Evolutionary conservation across 2,888 invertebrate species (phyloP), one percentile per base, ranked within the genome.

Genomic region (Fragum whitleyi): DNA sequence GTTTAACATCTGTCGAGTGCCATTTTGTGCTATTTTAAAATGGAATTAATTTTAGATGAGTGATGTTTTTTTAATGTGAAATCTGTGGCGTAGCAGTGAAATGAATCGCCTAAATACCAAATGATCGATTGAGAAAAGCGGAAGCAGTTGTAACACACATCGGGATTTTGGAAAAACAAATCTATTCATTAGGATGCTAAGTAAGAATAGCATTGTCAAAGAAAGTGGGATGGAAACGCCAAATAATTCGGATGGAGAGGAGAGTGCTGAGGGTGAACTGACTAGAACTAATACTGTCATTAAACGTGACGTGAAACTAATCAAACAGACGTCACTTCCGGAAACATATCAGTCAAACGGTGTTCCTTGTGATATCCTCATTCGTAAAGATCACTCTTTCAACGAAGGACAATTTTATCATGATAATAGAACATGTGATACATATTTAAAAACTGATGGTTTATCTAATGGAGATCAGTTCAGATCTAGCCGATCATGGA

Each of bases 341-440:
- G 62, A 62, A 62, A 62, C 62, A 62, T 62, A 62, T 62, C 62
- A 62, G 16, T 62, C 62, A 32, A 62, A 62, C n/a, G 62, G 62
- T 36, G 62, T 29, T 32, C 6, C 62, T 9, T 62, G 62, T 32
- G 62, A 62, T n/a, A 16, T 28, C 6, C 29, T 28, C 16, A 62
- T 62, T 11, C 36, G 36, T 62, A 32, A 62, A 7, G 62, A 62
- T 28, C 23, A 62, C 32, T 62, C 62, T 16, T 62, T 62, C 32
- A 62, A 62, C 21, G 62, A 62, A 36, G 62, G 62, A 21, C 62
- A 36, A 21, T 62, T 62, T 7, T 47, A 19, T n/a, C 47, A 47
- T 14, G 47, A n/a, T 9, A n/a, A 5, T 47, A 47, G 3, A 14
- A 2, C 2, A 9, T 47, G 47, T 47, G 47, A 47, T 47, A 47